Evolutionary conservation across 2,888 invertebrate species (phyloP), one percentile per base, ranked within the genome.

Genomic region (Caenorhabditis wallacei): DNA sequence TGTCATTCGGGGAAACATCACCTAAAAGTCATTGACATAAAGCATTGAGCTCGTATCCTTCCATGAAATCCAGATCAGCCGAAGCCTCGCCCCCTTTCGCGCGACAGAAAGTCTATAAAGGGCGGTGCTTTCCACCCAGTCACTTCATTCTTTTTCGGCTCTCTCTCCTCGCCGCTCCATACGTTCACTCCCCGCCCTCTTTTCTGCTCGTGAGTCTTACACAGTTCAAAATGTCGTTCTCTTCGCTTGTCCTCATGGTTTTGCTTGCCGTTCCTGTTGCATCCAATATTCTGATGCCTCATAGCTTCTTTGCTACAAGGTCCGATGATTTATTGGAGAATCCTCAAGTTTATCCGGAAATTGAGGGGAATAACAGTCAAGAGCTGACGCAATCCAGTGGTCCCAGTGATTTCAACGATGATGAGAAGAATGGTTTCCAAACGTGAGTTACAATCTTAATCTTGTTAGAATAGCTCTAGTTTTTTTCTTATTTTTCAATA

Each of bases 231-330:
- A 54, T 56, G 43, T 61, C 53, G 51, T 18, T 30, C 22, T 46
- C 46, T 46, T 63, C 43, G 16, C 11, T 72, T 16, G 11, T 56
- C 20, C 22, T 30, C 2, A 18, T 80, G n/a, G 40, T 68, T 40
- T 11, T 48, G 10, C 11, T 79, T n/a, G 22, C 54, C 20, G 30
- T 20, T 37, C 40, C 81, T 0, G 46, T 40, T 22, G 4, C 64
- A 1, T 75, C 75, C n/a, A 81, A 71, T 26, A 81, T 81, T 59
- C 66, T 81, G 5, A 64, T 81, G 75, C 81, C 81, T 18, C 64
- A 64, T 30, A 75, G 57, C n/a, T 64, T 75, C 24, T 81, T 70
- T 46, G 51, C 68, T 22, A 37, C 81, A 22, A 64, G 46, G 37
- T 48, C 70, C 18, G 76, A 74, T 16, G 48, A n/a, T 2, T 57